Conservation (phyloP, 35 echinoderm and acorn worm species). For the Heliocidaris tuberculata region DNA sequence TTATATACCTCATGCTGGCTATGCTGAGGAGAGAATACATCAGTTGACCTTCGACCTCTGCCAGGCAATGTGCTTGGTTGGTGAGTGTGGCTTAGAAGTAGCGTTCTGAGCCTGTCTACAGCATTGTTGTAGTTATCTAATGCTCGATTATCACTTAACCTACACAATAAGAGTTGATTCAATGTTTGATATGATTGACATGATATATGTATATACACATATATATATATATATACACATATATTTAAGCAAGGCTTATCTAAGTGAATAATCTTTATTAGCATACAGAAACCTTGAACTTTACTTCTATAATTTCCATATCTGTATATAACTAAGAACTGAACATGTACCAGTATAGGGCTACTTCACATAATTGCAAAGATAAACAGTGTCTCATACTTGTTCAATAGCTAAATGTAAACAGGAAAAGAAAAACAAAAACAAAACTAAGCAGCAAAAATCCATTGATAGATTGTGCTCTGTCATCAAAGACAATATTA, state of each 20-base stretch:
- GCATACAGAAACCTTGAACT: too few relatives aligned
- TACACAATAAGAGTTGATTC: not conserved
- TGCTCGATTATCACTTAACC: slow-evolving; percentile 5
- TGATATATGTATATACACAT: too few relatives aligned
- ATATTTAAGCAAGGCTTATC: not conserved
- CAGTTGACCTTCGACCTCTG: slow-evolving; percentile 23
- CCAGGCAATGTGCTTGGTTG: not conserved
- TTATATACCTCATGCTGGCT: not conserved
- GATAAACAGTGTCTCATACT: not conserved
- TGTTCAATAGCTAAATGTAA: too few relatives aligned
- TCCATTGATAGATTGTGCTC: too few relatives aligned
- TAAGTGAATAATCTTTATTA: too few relatives aligned
- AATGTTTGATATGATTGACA: not conserved
- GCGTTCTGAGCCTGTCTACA: slow-evolving; percentile 43
- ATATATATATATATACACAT: too few relatives aligned
- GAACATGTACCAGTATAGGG: not conserved
- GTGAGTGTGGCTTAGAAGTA: not conserved
- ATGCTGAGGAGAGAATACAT: not conserved
- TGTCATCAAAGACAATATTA: too few relatives aligned
- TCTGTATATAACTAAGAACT: not conserved
- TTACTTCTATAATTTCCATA: not conserved
- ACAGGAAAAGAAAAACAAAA: too few relatives aligned
- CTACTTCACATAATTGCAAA: not conserved
- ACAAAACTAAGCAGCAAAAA: too few relatives aligned
- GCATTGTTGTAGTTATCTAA: slow-evolving; percentile 48